phyloP scores from a whole-genome alignment of 2,113 vertebrate species.

The Leptosomus discolor region DNA sequence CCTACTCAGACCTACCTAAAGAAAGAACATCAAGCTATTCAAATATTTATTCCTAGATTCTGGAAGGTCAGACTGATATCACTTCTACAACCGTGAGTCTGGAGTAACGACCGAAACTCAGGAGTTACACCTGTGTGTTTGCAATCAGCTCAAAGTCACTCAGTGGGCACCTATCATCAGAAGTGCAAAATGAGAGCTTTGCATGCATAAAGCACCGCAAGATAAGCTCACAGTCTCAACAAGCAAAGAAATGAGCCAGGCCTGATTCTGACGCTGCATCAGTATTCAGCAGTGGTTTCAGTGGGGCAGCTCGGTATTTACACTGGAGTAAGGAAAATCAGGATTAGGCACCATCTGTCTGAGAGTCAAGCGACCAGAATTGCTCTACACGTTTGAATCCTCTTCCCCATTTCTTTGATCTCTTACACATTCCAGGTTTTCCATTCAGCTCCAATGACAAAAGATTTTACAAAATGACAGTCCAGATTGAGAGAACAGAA shows the following conservation, averaged over 20 bases:
- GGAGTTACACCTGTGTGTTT: neutral
- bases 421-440: slow-evolving; percentile 33
- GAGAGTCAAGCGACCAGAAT: neutral
- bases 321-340: slow-evolving; percentile 45
- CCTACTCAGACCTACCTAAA: neutral
- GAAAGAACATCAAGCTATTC: neutral
- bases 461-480: slow-evolving; percentile 56
- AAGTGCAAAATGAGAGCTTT: neutral
- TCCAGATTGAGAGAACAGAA: slow-evolving; percentile 52
- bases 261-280: neutral
- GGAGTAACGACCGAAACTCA: neutral
- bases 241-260: slow-evolving; percentile 20
- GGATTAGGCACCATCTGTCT: slow-evolving; percentile 40
- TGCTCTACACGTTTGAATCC: slow-evolving; percentile 23
- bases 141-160: neutral
- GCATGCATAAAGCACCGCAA: neutral
- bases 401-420: slow-evolving; percentile 1
- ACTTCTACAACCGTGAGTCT: neutral
- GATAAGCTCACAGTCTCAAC: neutral
- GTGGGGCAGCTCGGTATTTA: neutral
- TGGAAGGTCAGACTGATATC: neutral
- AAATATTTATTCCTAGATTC: neutral
- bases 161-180: neutral
- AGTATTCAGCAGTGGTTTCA: neutral
- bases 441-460: slow-evolving; percentile 26